Evolutionary conservation across 2,888 invertebrate genomes (phyloP).

Genomic region (Xylocampa areola): DNA sequence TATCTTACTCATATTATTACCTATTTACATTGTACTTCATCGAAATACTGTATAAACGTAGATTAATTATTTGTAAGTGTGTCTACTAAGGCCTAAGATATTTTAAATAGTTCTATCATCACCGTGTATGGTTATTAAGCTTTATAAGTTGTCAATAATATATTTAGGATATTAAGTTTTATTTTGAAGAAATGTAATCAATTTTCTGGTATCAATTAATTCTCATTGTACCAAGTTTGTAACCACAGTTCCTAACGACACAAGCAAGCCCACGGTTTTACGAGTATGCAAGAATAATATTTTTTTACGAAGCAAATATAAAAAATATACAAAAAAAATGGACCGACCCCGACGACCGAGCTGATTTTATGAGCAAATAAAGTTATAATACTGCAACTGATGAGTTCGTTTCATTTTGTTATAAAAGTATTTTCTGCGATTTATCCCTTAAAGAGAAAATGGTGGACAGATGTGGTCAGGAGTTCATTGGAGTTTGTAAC

Average conservation of each 20-base stretch:
- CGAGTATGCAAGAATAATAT: constrained; percentile 56
- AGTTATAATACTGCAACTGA: constrained; percentile 62
- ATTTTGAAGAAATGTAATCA: too few species aligned
- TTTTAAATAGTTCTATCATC: too few species aligned
- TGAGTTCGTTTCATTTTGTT: constrained; percentile 53
- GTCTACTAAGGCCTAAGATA: too few species aligned
- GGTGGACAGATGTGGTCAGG: neutral
- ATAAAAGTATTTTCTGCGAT: constrained; percentile 22
- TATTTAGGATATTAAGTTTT: too few species aligned
- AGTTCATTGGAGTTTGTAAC: constrained; percentile 15
- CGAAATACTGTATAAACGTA: too few species aligned
- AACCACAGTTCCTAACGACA: constrained; percentile 26
- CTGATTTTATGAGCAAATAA: constrained; percentile 71
- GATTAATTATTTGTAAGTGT: too few species aligned
- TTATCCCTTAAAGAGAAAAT: constrained; percentile 16
- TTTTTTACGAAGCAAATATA: constrained; percentile 68
- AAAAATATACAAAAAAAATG: constrained; percentile 70
- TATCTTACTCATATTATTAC: too few species aligned
- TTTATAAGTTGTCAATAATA: too few species aligned
- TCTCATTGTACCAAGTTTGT: constrained; percentile 31
- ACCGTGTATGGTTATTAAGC: too few species aligned
- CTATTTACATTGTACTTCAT: too few species aligned
- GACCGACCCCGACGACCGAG: constrained; percentile 78
- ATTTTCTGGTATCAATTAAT: too few species aligned
- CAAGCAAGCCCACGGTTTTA: constrained; percentile 61